Conservation (phyloP, 2,113 vertebrate species). For the Varanus komodoensis region DNA sequence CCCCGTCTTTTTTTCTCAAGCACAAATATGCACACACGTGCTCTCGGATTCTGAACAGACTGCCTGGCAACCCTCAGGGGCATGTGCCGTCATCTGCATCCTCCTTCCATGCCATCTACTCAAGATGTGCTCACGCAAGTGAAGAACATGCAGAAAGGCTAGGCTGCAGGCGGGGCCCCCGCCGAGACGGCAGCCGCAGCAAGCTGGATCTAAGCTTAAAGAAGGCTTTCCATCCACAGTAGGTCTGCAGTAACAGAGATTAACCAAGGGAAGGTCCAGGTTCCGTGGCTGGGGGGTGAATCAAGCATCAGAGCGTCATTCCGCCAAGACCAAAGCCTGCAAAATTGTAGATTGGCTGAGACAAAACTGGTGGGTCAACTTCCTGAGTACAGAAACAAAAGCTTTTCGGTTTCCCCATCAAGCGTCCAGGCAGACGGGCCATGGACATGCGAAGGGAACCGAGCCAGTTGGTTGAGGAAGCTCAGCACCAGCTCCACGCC, state of each 20-base stretch:
- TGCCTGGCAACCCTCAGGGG: background rate
- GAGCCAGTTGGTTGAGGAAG: background rate
- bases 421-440: background rate
- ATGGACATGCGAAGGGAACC: too few relatives aligned
- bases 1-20: background rate
- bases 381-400: background rate
- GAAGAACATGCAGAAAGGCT: background rate
- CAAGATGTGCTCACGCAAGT: background rate
- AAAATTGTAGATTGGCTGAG: background rate
- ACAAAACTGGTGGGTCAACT: background rate
- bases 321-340: background rate
- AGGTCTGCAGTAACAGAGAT: background rate
- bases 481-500: background rate
- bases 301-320: background rate
- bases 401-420: background rate
- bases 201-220: background rate
- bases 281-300: background rate
- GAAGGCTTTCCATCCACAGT: background rate
- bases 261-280: background rate
- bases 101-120: background rate
- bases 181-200: background rate
- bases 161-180: background rate
- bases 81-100: background rate
- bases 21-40: background rate
- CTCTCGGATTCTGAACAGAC: background rate